Evolutionary conservation across 2,113 vertebrate species (phyloP).

Genomic region (Aldabrachelys gigantea): DNA sequence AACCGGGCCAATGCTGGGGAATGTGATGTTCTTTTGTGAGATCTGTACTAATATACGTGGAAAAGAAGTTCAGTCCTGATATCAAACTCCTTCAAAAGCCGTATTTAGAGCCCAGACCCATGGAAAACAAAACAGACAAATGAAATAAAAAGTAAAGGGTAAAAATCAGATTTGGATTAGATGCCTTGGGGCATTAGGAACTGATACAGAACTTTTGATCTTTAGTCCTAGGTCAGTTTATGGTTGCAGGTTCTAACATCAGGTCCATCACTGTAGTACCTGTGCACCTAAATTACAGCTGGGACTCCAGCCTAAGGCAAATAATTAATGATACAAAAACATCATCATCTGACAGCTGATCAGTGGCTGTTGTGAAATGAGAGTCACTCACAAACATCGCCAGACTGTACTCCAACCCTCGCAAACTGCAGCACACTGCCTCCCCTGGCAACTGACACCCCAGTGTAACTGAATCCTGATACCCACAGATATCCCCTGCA

Average conservation of each 20-base stretch:
- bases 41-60: slow-evolving; percentile 29
- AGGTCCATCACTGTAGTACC: neutral
- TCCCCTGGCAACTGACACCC: neutral
- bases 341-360: neutral
- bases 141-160: neutral
- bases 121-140: neutral
- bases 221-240: neutral
- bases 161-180: neutral
- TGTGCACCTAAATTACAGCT: neutral
- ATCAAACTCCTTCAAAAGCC: neutral
- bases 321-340: fast-evolving
- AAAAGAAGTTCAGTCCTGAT: slow-evolving; percentile 6
- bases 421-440: neutral
- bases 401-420: neutral
- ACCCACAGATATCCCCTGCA: neutral
- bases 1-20: neutral
- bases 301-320: neutral
- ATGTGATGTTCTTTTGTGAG: slow-evolving; percentile 43
- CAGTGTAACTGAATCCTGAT: neutral
- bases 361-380: fast-evolving
- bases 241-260: fast-evolving
- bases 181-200: neutral
- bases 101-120: neutral
- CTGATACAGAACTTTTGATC: neutral
- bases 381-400: neutral